Conservation (phyloP, 2,113 vertebrate genomes). For the Smithornis capensis region DNA sequence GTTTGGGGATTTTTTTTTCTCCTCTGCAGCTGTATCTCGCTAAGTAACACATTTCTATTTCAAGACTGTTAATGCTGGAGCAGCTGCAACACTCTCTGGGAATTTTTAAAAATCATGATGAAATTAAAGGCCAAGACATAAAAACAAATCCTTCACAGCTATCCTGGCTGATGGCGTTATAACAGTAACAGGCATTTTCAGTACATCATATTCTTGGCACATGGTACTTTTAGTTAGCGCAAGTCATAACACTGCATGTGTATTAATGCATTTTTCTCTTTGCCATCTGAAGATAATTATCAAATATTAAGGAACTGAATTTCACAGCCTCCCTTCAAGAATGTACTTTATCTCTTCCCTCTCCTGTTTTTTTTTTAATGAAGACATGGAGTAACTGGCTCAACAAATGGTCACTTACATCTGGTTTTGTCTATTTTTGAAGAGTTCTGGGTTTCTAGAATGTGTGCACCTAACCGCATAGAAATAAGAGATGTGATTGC, state of each 20-base stretch:
- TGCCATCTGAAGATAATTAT: constrained; percentile 3
- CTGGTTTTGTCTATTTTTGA: background rate
- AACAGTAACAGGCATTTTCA: constrained; percentile 56
- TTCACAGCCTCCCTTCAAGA: background rate
- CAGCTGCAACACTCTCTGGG: constrained; percentile 73
- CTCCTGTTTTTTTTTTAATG: background rate
- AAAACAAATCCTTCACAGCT: constrained; percentile 58
- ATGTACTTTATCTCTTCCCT: background rate
- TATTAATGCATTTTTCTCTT: constrained; percentile 3
- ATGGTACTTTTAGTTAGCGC: constrained; percentile 6
- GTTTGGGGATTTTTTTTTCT: constrained; percentile 62
- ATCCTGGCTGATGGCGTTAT: constrained; percentile 36
- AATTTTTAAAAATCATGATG: constrained; percentile 73
- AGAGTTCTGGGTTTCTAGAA: background rate
- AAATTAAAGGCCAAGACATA: constrained; percentile 71
- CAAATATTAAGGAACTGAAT: constrained; percentile 11
- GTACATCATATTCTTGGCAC: constrained; percentile 34
- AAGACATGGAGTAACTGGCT: background rate
- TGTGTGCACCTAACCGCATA: background rate
- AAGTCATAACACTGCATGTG: background rate
- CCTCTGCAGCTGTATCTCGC: constrained; percentile 75
- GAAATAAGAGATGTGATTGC: constrained; percentile 3
- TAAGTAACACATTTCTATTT: constrained; percentile 77
- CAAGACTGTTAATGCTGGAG: constrained; percentile 72
- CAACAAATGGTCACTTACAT: background rate